These are phyloP conservation scores for Pogonognathellus flavescens DNA, from an alignment of 1,140 invertebrate genomes.

Conservation along the genomic window DNA sequence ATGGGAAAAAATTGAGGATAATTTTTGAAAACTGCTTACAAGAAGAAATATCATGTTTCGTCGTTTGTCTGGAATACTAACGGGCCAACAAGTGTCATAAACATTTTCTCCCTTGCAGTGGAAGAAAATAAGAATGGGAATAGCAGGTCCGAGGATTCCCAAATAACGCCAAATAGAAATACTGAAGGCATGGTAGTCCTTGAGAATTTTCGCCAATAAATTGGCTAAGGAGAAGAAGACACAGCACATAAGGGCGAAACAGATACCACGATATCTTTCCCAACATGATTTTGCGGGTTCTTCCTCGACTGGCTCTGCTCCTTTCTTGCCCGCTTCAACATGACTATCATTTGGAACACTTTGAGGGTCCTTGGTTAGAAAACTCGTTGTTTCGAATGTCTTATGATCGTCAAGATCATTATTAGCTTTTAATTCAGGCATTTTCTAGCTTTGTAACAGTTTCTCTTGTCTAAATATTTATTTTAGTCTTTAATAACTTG, in stretches of 20 bases:
- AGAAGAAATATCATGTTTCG: slow-evolving; percentile 45
- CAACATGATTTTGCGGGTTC: not conserved
- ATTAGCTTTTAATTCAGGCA: not conserved
- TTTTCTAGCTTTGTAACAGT: not conserved
- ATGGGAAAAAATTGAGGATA: too few relatives aligned
- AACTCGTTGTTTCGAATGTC: slow-evolving; percentile 9
- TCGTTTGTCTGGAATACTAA: slow-evolving; percentile 7
- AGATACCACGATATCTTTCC: slow-evolving; percentile 77
- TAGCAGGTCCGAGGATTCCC: slow-evolving; percentile 84
- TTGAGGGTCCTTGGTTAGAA: slow-evolving; percentile 18
- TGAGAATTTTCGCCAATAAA: slow-evolving; percentile 87
- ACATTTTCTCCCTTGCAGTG: slow-evolving; percentile 13
- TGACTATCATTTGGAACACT: not conserved
- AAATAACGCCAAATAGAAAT: slow-evolving; percentile 83
- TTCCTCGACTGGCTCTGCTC: not conserved
- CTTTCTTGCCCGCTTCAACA: not conserved
- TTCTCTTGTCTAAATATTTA: not conserved
- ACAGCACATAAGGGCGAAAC: slow-evolving; percentile 85
- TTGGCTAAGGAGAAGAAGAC: slow-evolving; percentile 90
- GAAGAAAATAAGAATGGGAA: slow-evolving; percentile 83
- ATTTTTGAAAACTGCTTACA: slow-evolving; percentile 18
- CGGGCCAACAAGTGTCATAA: slow-evolving; percentile 26
- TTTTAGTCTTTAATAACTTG: not conserved
- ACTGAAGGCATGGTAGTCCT: slow-evolving; percentile 87
- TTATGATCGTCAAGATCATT: not conserved